Evolutionary conservation across 2,113 vertebrate genomes (phyloP), one percentile per base, ranked within the genome.

Genomic region (Abramis brama): DNA sequence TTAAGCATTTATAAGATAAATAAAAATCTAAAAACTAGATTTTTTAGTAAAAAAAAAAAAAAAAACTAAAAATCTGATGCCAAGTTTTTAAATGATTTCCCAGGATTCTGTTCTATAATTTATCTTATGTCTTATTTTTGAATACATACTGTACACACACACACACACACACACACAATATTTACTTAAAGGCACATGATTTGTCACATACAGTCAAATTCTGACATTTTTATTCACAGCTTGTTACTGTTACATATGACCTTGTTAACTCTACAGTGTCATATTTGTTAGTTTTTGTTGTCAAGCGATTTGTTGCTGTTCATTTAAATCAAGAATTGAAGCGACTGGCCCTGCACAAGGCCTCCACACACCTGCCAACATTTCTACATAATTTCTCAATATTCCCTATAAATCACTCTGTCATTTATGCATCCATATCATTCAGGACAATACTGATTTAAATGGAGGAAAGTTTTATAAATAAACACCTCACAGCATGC

Each of bases 351-450:
- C 81, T 50, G 73, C 62, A 74, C 83, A 79, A 80, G 83, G 70
- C 33, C 73, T 82, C n/a, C 55, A 85, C 45, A 11, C 74, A 52
- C 47, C 75, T 83, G 57, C 52, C 70, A 86, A 85, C 43, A 77
- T 66, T 70, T 81, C n/a, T 86, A 90, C 88, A 92, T 94, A 93
- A 92, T 94, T 94, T 94, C 84, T 86, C 87, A 92, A 92, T 93
- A 91, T 93, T 95, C 93, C 66, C 91, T 90, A 94, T 95, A 95
- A 95, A 95, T 95, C 94, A 95, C 92, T 91, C 93, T 95, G 95
- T 93, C 94, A 91, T 94, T 93, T 93, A 94, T 91, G 91, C 91
- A 91, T 93, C 85, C 91, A 91, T 89, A 90, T 91, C 91, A 91
- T 94, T 93, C 90, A 92, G 92, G 91, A 93, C 92, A 91, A 84